phyloP scores from a whole-genome alignment of 2,888 invertebrate species.

The Xylota segnis region DNA sequence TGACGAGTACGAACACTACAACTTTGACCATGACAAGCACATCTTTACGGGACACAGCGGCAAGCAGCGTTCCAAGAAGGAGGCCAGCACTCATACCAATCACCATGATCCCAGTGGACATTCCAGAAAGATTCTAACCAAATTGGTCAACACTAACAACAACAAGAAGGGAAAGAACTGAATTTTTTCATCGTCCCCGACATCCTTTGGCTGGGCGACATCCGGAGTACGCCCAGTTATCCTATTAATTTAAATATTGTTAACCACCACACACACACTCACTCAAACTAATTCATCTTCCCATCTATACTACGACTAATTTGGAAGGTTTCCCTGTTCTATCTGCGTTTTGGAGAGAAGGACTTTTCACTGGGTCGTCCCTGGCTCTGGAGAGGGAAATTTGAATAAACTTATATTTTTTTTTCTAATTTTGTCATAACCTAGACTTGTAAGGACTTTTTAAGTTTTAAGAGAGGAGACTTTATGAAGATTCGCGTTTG shows the following conservation, averaged over 20 bases:
- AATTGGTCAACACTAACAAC: conserved; percentile 92
- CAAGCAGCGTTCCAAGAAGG: conserved; percentile 95
- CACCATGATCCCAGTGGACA: conserved; percentile 97
- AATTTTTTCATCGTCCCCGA: conserved; percentile 23
- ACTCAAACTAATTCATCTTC: conserved; percentile 36
- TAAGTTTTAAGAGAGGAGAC: conserved; percentile 53
- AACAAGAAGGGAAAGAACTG: conserved; percentile 87
- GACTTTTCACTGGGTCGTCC: background rate
- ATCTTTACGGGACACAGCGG: conserved; percentile 94
- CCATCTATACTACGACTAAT: conserved; percentile 41
- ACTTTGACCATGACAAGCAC: conserved; percentile 96
- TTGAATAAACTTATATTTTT: conserved; percentile 42
- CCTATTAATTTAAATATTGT: conserved; percentile 45
- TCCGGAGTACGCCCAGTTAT: conserved; percentile 37
- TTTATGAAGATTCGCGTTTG: conserved; percentile 48
- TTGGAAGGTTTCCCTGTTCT: conserved; percentile 34
- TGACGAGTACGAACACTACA: conserved; percentile 97
- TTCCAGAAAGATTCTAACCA: conserved; percentile 95
- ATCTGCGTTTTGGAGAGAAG: conserved; percentile 9
- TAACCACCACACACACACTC: too few relatives aligned
- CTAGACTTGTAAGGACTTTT: conserved; percentile 52
- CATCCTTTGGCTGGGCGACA: conserved; percentile 21
- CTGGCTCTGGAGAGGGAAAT: conserved; percentile 13
- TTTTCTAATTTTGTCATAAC: conserved; percentile 32
- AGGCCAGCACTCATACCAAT: conserved; percentile 94